Base-by-base conservation (phyloP, 1,140 invertebrate species). In the Mercenaria mercenaria region DNA sequence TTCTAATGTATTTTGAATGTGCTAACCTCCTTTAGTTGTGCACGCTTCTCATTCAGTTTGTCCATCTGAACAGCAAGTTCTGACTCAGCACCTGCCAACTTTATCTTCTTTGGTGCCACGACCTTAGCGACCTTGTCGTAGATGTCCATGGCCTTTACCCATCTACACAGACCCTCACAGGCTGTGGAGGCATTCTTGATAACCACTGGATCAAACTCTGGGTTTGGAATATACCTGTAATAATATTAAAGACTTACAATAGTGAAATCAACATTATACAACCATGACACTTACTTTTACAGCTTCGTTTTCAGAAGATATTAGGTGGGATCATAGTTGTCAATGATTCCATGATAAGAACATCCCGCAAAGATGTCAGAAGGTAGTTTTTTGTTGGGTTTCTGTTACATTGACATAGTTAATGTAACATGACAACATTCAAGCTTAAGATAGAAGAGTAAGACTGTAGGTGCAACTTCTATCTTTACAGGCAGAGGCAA, bases 41-140 rank as follows among this genome's bases (percentile, higher is more conserved):
- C 93, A 91, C 94, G 91, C 91, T 96, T 97, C 84, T 94, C 93
- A 90, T 97, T 96, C 26, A 96, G 94, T 93, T 96, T 96, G 26
- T 95, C 94, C 95, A 96, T 96, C 90, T 96, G 95, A 15, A 94
- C 90, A 6, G 93, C 90, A 84, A 96, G 89, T 69, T 96, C 96
- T 23, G 79, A 89, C 89, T 96, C 96, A 37, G 96, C 96, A 72
- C 94, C 94, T 11, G 93, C 94, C 83, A 96, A 90, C 82, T 96
- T 96, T 18, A 91, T 91, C 89, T 96, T 98, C 13, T 97, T 97
- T 26, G 96, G 96, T 47, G 96, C 96, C 20, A 97, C 96, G 59
- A 96, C 95, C 92, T 96, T 96, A 43, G 96, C 95, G 26, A 97
- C 96, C 69, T 93, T 94, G 85, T 96, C 96, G 93, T 97, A 97